Percentiles rank a stretch among this genome's conserved stretches.
Evolutionary conservation across 2,888 invertebrate genomes (phyloP).

Genomic region (Galerucella pusilla): DNA sequence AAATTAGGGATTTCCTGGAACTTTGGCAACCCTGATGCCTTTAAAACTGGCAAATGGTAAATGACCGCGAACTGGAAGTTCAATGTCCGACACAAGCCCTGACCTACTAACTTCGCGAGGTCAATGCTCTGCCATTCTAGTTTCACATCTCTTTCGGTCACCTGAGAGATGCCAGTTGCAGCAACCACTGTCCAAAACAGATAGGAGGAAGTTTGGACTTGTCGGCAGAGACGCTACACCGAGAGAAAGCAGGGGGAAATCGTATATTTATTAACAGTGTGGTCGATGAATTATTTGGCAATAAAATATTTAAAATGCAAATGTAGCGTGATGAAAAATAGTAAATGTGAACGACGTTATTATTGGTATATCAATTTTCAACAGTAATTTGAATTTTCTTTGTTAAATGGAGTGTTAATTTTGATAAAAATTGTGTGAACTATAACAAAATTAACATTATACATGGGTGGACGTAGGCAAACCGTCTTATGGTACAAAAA

Average conservation of each 20-base stretch:
- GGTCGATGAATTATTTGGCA: not conserved
- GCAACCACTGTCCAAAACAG: slow-evolving; percentile 21
- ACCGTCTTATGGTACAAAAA: not conserved
- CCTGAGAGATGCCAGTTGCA: slow-evolving; percentile 45
- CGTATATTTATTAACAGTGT: not conserved
- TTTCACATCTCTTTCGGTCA: slow-evolving; percentile 54
- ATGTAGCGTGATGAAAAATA: not conserved
- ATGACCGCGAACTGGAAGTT: slow-evolving; percentile 60
- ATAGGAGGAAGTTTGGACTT: slow-evolving; percentile 29
- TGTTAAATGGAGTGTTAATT: not conserved
- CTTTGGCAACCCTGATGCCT: slow-evolving; percentile 25
- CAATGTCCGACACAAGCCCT: slow-evolving; percentile 64
- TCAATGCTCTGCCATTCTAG: slow-evolving; percentile 66
- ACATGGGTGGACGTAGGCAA: not conserved
- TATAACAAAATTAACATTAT: not conserved
- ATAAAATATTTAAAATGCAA: not conserved
- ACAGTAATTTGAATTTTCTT: not conserved
- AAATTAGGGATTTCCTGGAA: slow-evolving; percentile 10
- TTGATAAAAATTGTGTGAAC: not conserved
- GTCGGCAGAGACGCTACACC: slow-evolving; percentile 7
- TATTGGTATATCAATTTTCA: not conserved
- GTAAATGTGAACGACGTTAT: not conserved
- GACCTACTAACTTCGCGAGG: slow-evolving; percentile 66
- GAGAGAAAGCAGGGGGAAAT: not conserved
- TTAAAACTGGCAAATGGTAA: slow-evolving; percentile 55